Base-by-base conservation (phyloP, 2,888 invertebrate species). In the Alloscopus bannaensis region DNA sequence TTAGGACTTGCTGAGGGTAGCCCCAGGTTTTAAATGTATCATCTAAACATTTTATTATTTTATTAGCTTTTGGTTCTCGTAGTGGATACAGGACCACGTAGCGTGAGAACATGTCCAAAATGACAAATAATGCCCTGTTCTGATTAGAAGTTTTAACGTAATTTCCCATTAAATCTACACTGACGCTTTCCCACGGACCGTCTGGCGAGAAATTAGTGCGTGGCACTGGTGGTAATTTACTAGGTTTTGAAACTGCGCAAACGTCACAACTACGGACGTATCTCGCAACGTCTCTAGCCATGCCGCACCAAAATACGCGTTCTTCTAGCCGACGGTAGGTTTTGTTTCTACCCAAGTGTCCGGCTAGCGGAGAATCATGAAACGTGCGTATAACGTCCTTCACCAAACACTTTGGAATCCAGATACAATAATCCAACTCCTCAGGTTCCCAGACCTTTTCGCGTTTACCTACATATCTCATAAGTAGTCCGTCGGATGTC, bases 161-260 rank as follows among this genome's bases (percentile, higher is more conserved):
- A 3, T 77, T 75, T 8, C 84, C 83, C 70, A 79, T 78, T 3
- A 84, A 16, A 57, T 84, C 84, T 0, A 70, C 29, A 0, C 28
- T 26, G 1, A 82, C 8, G 2, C 50, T 3, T 3, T 73, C 70
- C 69, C 75, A 81, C 0, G 81, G 73, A 0, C 26, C 29, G 2
- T 78, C 59, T 0, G 79, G 29, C 0, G 22, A 26, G 2, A 24
- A 13, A 13, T 45, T 36, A 0, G 64, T 18, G 1, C 20, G 22
- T 24, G 62, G 57, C 18, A 50, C 50, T 11, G 42, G 50, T 22
- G 52, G 31, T 22, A 68, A 18, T 11, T 26, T 28, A 2, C 29
- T n/a, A 3, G 64, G n/a, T 42, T 82, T 83, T 3, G 47, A 24
- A 28, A n/a, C 13, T 22, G 70, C 73, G 47, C 84, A 84, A 2